Percentiles rank a stretch among this genome's conserved stretches.
phyloP scores from a whole-genome alignment of 2,888 invertebrate species.

The Xestoiulus laeticollis region DNA sequence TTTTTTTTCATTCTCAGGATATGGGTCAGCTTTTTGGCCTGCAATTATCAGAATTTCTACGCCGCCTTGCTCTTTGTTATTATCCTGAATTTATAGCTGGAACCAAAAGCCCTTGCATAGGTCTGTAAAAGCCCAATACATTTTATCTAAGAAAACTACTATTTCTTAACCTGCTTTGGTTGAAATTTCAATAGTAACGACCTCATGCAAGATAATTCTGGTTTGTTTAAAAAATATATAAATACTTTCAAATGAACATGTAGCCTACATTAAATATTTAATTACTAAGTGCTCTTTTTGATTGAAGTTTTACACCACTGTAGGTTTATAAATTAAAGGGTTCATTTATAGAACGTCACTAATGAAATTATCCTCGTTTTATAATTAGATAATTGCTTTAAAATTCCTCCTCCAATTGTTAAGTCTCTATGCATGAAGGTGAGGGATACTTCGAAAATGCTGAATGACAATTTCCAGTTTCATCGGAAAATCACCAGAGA shows the following conservation, averaged over 20 bases:
- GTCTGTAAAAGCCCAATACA: not conserved
- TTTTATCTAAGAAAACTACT: too few relatives aligned
- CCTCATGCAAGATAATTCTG: too few relatives aligned
- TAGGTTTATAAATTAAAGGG: not conserved
- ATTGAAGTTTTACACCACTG: too few relatives aligned
- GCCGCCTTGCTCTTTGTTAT: conserved; percentile 32
- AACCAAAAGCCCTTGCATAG: not conserved
- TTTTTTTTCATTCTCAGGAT: not conserved
- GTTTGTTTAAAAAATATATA: not conserved
- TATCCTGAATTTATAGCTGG: not conserved
- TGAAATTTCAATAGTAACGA: too few relatives aligned
- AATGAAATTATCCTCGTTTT: not conserved
- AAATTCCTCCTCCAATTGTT: not conserved
- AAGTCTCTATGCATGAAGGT: not conserved
- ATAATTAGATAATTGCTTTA: not conserved
- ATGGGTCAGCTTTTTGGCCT: not conserved
- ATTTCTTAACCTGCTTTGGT: too few relatives aligned
- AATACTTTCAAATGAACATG: not conserved
- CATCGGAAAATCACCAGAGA: not conserved
- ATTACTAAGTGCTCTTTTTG: too few relatives aligned
- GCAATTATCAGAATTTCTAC: conserved; percentile 41
- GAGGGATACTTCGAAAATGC: not conserved
- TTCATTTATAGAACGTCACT: not conserved
- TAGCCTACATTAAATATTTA: too few relatives aligned
- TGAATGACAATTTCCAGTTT: not conserved